These are phyloP conservation scores for Strigamia transsilvanica DNA, from an alignment of 2,888 invertebrate genomes.

Conservation along the genomic window DNA sequence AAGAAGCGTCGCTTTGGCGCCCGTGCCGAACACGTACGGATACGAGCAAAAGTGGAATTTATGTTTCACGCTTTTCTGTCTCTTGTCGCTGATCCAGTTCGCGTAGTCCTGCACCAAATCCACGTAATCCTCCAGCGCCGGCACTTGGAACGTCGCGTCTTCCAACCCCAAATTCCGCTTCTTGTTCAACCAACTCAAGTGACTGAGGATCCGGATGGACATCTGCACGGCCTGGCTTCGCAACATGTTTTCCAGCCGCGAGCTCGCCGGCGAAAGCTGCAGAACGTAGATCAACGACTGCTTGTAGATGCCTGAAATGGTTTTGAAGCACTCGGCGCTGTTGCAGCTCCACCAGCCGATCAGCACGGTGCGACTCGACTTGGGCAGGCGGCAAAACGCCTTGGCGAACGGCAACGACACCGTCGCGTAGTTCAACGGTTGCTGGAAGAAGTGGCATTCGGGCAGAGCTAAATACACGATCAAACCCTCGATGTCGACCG, in stretches of 20 bases:
- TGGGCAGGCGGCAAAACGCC: neutral
- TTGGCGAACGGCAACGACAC: neutral
- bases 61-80: neutral
- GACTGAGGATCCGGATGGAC: neutral
- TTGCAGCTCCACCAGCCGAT: neutral
- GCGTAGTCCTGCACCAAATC: neutral
- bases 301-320: neutral
- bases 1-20: conserved; percentile 5
- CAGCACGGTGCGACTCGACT: neutral
- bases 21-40: neutral
- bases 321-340: neutral
- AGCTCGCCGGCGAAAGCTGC: neutral
- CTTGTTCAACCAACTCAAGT: conserved; percentile 12
- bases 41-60: neutral
- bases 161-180: neutral
- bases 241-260: neutral
- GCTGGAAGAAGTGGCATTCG: neutral
- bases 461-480: neutral
- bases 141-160: neutral
- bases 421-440: neutral
- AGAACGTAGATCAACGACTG: neutral
- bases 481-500: neutral
- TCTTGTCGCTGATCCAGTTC: neutral
- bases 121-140: neutral
- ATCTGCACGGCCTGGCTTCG: neutral